Evolutionary conservation across 2,113 vertebrate genomes (phyloP), one percentile per base, ranked within the genome.

Genomic region (Cygnus atratus): DNA sequence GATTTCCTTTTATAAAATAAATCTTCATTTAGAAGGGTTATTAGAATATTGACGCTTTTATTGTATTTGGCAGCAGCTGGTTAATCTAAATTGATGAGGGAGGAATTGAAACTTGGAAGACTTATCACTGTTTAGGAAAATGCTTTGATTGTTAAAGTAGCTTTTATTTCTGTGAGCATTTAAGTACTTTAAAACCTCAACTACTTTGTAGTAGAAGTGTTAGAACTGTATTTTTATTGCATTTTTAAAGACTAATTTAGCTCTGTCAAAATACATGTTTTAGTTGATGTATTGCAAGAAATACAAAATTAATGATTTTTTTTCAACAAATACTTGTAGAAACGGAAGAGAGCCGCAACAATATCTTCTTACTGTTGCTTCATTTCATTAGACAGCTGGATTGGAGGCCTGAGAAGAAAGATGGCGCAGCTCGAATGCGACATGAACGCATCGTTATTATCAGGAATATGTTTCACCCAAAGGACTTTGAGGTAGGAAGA

Each of bases 401-500:
- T 97, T 99, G 99, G 99, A 98, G 99, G 97, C 99, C 99, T 0
- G 99, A 99, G 98, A 99, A 98, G 96, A 96, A 98, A 95, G 94
- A 96, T 29, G 98, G 98, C 14, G 97, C 98, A 1, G 43, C 87
- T 52, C 98, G 99, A 84, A 98, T 98, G 98, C 98, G 99, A 63
- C 98, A 99, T 8, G 99, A 99, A 59, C 98, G 98, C 85, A 99
- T 99, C 39, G 77, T 99, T 93, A 99, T 99, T 96, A 98, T 99
- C 96, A 98, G 98, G 97, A 99, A 99, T 96, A 99, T 99, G 99
- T 99, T 99, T 94, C 99, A 99, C 92, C 99, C 99, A 58, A 98
- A 96, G 74, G 99, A 99, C 96, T 99, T 99, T 98, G 99, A 99
- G 98, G 99, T 99, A 96, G 81, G 93, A 66, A 62, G 37, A 26